Evolutionary conservation across 2,113 vertebrate species (phyloP), one percentile per base, ranked within the genome.

Genomic region (Copsychus sechellarum): DNA sequence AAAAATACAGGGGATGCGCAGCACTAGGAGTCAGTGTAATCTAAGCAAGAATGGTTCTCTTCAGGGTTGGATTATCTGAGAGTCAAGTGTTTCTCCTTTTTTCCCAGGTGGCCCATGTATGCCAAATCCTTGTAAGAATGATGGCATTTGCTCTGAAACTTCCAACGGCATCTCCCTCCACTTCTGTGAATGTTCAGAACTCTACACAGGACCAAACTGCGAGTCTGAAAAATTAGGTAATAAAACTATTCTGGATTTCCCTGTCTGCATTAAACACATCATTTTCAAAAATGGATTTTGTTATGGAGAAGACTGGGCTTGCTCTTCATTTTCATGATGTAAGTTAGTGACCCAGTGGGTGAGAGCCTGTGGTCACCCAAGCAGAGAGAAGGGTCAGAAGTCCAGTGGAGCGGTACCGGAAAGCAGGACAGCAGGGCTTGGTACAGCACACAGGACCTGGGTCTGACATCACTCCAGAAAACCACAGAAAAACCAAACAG

Each of bases 91-190:
- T 92, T 78, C 53, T 78, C 9, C 43, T 61, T 28, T 76, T 40
- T 25, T 64, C 43, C 51, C 50, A 98, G 97, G 67, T 50, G 95
- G 96, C 29, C 97, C 96, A 6, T 97, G 97, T 69, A 96, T 97
- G 71, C 92, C 95, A 56, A 84, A 76, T 23, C 96, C 97, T 50
- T 98, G 97, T 40, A 31, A 91, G 31, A 97, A 98, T 29, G 97
- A 94, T 28, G 97, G 97, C 16, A 45, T 89, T 77, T 97, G 97
- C 77, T 74, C 50, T 51, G 96, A 96, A 76, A 50, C 25, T 38
- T 70, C 45, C 40, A 65, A 42, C 8, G 29, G 16, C 42, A 45
- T 22, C 25, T 78, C 87, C 6, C 9, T 5, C 9, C 4, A 0
- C 18, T 83, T 86, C 56, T 98, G 97, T 60, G 28, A 58, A 57